A percentile compares a stretch with the other conserved stretches of the same genome.
phyloP scores from a whole-genome alignment of 2,888 invertebrate species.

The Phalera bucephala region DNA sequence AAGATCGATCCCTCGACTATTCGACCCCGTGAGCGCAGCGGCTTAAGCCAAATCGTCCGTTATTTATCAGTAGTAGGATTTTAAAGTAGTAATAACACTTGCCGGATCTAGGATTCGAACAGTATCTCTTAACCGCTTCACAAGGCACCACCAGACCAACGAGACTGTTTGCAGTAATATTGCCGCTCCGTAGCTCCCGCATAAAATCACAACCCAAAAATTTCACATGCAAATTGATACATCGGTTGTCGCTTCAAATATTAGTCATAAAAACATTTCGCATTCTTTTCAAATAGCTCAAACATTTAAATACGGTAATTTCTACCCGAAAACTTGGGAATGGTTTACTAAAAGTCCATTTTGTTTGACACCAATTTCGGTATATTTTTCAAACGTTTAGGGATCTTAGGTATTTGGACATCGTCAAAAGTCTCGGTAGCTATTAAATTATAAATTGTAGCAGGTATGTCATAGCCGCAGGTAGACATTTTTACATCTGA shows the following conservation, averaged over 20 bases:
- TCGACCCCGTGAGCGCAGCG: too few species aligned
- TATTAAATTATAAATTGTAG: conserved; percentile 53
- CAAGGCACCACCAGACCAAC: too few species aligned
- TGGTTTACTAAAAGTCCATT: conserved; percentile 20
- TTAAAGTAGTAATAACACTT: too few species aligned
- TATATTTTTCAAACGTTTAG: not conserved
- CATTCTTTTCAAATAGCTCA: conserved; percentile 60
- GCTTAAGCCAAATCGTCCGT: too few species aligned
- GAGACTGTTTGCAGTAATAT: too few species aligned
- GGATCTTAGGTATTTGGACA: conserved; percentile 16
- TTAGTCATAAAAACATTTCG: conserved; percentile 35
- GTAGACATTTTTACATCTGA: conserved; percentile 53
- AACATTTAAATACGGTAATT: conserved; percentile 60
- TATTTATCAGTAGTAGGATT: too few species aligned
- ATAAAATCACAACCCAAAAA: conserved; percentile 15
- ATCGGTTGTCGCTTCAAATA: conserved; percentile 40
- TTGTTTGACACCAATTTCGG: not conserved
- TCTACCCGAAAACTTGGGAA: conserved; percentile 41
- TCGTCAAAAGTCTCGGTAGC: conserved; percentile 42
- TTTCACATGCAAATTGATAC: conserved; percentile 40
- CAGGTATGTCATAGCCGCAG: conserved; percentile 63
- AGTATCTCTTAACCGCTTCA: too few species aligned
- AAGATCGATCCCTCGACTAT: too few species aligned
- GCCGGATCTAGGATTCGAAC: too few species aligned
- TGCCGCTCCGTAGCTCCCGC: not conserved